A percentile compares a stretch with the other conserved stretches of the same genome.
Conservation (phyloP, 2,113 vertebrate genomes). For the Sceloporus undulatus region DNA sequence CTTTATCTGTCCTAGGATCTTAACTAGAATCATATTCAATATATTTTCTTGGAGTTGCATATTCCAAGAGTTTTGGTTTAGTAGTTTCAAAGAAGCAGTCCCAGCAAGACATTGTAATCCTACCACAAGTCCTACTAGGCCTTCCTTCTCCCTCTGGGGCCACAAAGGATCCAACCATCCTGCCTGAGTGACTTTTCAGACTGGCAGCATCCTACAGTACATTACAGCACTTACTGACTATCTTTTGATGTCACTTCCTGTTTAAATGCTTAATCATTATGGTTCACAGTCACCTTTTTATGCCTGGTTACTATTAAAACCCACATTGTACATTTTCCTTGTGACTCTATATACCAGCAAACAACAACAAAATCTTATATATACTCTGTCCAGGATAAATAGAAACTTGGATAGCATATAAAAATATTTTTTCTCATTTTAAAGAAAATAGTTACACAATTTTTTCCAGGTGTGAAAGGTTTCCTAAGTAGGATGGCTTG, state of each 20-base stretch:
- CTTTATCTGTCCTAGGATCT: not conserved
- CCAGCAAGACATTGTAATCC: not conserved
- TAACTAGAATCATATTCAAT: not conserved
- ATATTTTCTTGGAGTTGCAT: not conserved
- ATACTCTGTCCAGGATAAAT: slow-evolving; percentile 44
- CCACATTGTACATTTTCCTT: no score
- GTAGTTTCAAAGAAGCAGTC: not conserved
- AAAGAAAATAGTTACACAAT: not conserved
- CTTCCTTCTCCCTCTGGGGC: no score
- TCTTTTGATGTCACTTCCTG: no score
- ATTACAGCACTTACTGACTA: no score
- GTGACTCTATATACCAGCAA: no score
- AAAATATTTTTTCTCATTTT: slow-evolving; percentile 46
- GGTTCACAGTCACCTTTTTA: no score
- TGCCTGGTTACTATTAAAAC: no score
- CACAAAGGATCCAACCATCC: no score
- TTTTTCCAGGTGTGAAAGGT: slow-evolving; percentile 56
- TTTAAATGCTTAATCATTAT: no score
- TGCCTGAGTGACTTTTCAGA: no score
- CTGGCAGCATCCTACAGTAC: no score
- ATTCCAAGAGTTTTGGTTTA: not conserved
- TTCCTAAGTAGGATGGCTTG: slow-evolving; percentile 47
- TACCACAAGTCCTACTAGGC: no score
- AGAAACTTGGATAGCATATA: slow-evolving; percentile 36
- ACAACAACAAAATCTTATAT: not conserved